These are phyloP conservation scores for Ophioninae sp. DNA, from an alignment of 2,888 invertebrate genomes.

Conservation along the genomic window DNA sequence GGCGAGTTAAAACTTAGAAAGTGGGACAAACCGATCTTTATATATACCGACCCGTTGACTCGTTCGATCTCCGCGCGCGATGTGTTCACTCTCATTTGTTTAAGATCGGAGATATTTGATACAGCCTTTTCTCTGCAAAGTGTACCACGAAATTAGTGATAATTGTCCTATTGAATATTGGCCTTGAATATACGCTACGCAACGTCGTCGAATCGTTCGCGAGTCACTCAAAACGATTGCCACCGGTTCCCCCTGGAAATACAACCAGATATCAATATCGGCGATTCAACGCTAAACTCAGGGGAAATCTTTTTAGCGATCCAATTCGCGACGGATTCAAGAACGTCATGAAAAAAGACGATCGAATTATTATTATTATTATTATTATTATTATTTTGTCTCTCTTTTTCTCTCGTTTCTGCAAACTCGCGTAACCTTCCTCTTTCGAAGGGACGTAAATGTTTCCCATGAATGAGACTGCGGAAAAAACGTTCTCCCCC, in stretches of 20 bases:
- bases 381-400: background rate
- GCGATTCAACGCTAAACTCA: background rate
- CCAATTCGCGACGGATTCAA: background rate
- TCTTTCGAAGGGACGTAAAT: background rate
- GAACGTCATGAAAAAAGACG: background rate
- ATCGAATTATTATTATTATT: constrained; percentile 1
- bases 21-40: constrained; percentile 26
- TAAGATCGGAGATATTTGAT: constrained; percentile 34
- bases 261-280: background rate
- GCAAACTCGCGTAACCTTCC: too few relatives aligned
- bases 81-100: constrained; percentile 36
- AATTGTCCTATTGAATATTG: constrained; percentile 9
- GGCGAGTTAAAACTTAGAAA: constrained; percentile 9
- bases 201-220: constrained; percentile 13
- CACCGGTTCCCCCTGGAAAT: background rate
- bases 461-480: constrained; percentile 4
- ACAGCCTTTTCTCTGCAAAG: background rate
- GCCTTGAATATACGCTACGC: background rate
- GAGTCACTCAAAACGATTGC: constrained; percentile 43
- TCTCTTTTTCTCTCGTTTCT: background rate
- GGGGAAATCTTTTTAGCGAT: background rate
- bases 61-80: constrained; percentile 6
- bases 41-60: constrained; percentile 6
- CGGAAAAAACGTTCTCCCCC: background rate
- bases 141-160: constrained; percentile 24